phyloP scores from a whole-genome alignment of 2,888 invertebrate species.

The Polydrusus cervinus region DNA sequence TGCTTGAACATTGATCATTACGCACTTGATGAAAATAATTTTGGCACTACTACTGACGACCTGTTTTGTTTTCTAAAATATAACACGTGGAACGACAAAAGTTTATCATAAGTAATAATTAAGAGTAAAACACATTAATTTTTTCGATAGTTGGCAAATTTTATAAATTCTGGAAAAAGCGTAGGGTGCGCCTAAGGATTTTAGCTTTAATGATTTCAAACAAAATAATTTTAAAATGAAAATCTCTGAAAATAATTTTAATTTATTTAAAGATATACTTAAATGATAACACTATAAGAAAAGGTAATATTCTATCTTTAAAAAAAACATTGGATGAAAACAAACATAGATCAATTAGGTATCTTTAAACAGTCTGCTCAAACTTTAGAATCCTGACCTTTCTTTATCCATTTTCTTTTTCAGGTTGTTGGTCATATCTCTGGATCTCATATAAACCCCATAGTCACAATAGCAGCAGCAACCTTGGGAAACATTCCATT shows the following conservation, averaged over 20 bases:
- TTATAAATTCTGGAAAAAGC: background rate
- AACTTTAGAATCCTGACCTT: too few species aligned
- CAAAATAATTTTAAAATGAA: too few species aligned
- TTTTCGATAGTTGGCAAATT: background rate
- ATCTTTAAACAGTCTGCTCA: too few species aligned
- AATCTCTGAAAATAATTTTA: too few species aligned
- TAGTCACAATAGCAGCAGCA: constrained; percentile 81
- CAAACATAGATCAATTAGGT: too few species aligned
- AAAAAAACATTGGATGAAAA: too few species aligned
- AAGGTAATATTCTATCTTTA: too few species aligned
- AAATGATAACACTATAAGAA: too few species aligned
- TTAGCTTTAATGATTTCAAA: too few species aligned
- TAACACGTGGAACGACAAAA: background rate
- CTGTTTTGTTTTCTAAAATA: constrained; percentile 17
- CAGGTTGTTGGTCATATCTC: constrained; percentile 85
- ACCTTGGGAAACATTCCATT: constrained; percentile 76
- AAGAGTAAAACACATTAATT: background rate
- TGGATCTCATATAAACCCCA: constrained; percentile 85
- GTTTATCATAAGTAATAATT: background rate
- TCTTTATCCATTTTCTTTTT: constrained; percentile 59
- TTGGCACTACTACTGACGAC: background rate
- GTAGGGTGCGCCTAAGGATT: too few species aligned
- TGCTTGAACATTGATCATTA: background rate
- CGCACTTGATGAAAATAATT: constrained; percentile 8
- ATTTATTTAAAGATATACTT: too few species aligned